Conservation (phyloP, 2,888 invertebrate species). For the Nephrocerus scutellatus region DNA sequence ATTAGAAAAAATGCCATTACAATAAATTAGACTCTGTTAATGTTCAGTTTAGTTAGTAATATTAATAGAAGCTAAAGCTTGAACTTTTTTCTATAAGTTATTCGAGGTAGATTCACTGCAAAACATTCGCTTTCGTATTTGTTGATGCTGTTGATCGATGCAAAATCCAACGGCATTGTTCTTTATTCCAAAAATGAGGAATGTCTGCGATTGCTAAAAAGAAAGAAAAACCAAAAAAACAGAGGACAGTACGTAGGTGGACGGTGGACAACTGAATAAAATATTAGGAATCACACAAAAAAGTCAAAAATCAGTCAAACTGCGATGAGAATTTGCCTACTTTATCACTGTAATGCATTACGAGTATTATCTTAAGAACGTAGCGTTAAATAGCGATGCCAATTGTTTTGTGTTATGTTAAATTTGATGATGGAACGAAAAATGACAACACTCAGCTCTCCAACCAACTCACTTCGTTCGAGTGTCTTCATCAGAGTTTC, state of each 20-base stretch:
- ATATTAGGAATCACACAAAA: no score
- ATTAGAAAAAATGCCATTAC: no score
- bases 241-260: slow-evolving; percentile 10
- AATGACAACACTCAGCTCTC: not conserved
- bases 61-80: no score
- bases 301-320: no score
- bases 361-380: no score
- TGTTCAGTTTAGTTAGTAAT: no score
- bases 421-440: not conserved
- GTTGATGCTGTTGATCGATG: slow-evolving; percentile 7
- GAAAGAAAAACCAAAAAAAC: slow-evolving; percentile 7
- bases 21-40: no score
- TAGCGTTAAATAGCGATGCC: not conserved
- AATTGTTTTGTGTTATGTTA: no score
- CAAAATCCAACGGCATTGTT: no score
- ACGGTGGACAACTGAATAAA: slow-evolving; percentile 1
- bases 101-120: slow-evolving; percentile 17
- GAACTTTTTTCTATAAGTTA: no score
- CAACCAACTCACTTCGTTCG: slow-evolving; percentile 41
- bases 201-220: slow-evolving; percentile 23
- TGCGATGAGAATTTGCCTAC: no score
- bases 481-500: slow-evolving; percentile 43
- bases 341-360: no score
- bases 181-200: slow-evolving; percentile 20
- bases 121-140: slow-evolving; percentile 5